Percentiles rank a stretch among this genome's conserved stretches.
phyloP scores from a whole-genome alignment of 2,797 vertebrate genomes.

The Lutjanus argentimaculatus region DNA sequence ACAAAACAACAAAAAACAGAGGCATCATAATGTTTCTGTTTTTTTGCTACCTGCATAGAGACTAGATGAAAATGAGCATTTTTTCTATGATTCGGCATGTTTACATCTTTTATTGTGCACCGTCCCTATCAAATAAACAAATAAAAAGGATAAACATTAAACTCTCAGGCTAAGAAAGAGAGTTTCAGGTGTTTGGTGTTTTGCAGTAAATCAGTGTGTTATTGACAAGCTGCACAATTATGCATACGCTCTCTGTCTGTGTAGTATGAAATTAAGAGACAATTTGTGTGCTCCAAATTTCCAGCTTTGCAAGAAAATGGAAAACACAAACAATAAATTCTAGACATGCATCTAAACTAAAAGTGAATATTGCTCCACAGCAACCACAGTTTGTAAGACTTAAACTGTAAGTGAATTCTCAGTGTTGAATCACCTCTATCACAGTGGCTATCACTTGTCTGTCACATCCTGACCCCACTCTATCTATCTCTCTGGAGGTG shows the following conservation, averaged over 20 bases:
- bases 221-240: not conserved
- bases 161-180: not conserved
- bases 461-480: conserved; percentile 75
- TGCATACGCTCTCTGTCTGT: too few species aligned
- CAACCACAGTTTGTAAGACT: not conserved
- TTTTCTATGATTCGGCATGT: too few species aligned
- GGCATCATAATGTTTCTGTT: too few species aligned
- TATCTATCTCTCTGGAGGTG: conserved; percentile 77
- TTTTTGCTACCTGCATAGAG: too few species aligned
- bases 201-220: not conserved
- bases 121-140: too few species aligned
- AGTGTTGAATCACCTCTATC: conserved; percentile 49
- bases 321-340: not conserved
- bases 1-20: too few species aligned
- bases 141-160: too few species aligned
- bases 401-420: not conserved
- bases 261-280: not conserved
- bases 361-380: not conserved
- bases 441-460: conserved; percentile 53
- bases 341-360: not conserved
- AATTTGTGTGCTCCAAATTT: not conserved
- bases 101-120: too few species aligned
- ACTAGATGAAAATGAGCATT: too few species aligned
- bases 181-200: not conserved
- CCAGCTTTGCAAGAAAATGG: too few species aligned